These are phyloP conservation scores for Calvadosia cruxmelitensis DNA, from an alignment of 30 jellyfish, hydroid and myxozoan species.

Conservation along the genomic window DNA sequence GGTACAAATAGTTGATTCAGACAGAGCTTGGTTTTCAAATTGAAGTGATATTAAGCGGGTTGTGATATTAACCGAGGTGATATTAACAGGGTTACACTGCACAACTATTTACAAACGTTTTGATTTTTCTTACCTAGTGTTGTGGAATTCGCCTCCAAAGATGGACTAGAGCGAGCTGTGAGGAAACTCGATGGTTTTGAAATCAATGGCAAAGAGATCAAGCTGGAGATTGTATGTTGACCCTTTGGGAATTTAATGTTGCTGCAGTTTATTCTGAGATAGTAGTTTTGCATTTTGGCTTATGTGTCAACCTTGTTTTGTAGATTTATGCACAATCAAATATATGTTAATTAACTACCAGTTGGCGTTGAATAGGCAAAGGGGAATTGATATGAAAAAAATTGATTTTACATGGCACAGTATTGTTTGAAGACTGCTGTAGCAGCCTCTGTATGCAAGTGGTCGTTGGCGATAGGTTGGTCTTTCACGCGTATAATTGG, in stretches of 20 bases:
- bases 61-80: too few species aligned
- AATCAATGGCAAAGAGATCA: conserved; percentile 77
- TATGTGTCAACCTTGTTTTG: neutral
- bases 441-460: too few species aligned
- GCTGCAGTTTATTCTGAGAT: neutral
- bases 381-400: neutral
- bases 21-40: too few species aligned
- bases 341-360: too few species aligned
- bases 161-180: conserved; percentile 67
- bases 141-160: conserved; percentile 62
- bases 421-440: neutral
- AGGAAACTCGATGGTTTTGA: conserved; percentile 62
- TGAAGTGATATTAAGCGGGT: too few species aligned
- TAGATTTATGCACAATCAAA: neutral
- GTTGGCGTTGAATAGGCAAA: too few species aligned
- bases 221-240: conserved; percentile 53
- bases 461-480: too few species aligned
- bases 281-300: conserved; percentile 8
- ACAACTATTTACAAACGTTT: too few species aligned
- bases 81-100: too few species aligned
- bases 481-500: too few species aligned
- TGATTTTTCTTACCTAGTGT: conserved; percentile 26
- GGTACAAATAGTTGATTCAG: too few species aligned
- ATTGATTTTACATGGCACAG: neutral
- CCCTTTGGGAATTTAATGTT: neutral